Conservation (phyloP, 2,113 vertebrate species). For the Anser brachyrhynchus region DNA sequence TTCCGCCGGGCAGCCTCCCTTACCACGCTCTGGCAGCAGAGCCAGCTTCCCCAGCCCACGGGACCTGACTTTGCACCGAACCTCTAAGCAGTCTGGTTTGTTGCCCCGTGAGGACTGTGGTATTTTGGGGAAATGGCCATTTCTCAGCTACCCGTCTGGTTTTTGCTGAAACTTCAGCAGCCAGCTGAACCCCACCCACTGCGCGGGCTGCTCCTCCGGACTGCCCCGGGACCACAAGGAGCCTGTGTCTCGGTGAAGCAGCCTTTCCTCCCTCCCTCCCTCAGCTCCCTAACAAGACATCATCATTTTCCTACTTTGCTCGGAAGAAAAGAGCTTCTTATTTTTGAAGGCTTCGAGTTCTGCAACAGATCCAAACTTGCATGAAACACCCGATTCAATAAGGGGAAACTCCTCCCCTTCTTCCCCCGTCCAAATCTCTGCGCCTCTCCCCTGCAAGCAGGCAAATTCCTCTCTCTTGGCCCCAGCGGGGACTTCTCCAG, state of each 20-base stretch:
- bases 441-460: not conserved
- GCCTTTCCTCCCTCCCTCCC: not conserved
- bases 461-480: not conserved
- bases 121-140: not conserved
- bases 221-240: not conserved
- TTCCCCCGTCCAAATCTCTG: not conserved
- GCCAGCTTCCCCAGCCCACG: not conserved
- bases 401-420: conserved; percentile 4
- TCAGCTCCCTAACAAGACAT: not conserved
- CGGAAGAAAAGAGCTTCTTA: conserved; percentile 46
- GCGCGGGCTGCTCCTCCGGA: not conserved
- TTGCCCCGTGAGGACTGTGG: not conserved
- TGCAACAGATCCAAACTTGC: conserved; percentile 39
- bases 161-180: not conserved
- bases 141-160: not conserved
- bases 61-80: not conserved
- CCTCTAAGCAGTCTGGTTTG: not conserved
- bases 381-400: conserved; percentile 47
- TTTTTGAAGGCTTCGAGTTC: conserved; percentile 15
- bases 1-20: not conserved
- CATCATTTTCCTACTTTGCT: not conserved
- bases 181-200: rapidly evolving
- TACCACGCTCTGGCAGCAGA: not conserved
- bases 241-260: not conserved
- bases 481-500: not conserved